These are phyloP conservation scores for Drosophila paramelanica DNA, from an alignment of 2,888 invertebrate species.

Conservation along the genomic window DNA sequence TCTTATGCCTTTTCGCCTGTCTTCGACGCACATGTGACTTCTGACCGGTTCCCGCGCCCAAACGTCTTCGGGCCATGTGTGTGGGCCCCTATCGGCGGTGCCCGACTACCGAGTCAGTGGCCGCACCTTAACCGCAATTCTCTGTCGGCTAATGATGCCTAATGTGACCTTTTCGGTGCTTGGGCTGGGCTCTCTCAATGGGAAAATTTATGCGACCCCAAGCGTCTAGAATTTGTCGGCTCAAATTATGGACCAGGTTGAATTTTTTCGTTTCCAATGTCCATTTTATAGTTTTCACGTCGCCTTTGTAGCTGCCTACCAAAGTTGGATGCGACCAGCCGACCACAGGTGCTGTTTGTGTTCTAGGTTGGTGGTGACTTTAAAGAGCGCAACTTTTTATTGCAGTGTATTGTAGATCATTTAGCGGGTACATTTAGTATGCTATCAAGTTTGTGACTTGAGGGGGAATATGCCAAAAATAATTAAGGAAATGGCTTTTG, in stretches of 20 bases:
- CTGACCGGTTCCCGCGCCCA: slow-evolving; percentile 15
- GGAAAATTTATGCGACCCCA: slow-evolving; percentile 66
- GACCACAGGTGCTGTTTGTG: slow-evolving; percentile 51
- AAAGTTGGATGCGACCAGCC: slow-evolving; percentile 22
- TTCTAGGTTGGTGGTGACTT: slow-evolving; percentile 4
- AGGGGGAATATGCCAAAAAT: neutral
- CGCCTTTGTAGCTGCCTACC: slow-evolving; percentile 43
- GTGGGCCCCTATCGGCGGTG: slow-evolving; percentile 44
- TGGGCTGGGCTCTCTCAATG: slow-evolving; percentile 45
- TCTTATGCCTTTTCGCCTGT: neutral
- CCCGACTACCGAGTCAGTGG: slow-evolving; percentile 34
- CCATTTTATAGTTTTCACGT: slow-evolving; percentile 61
- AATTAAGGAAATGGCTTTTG: neutral
- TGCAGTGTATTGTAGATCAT: neutral
- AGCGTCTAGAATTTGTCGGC: slow-evolving; percentile 58
- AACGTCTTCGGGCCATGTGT: slow-evolving; percentile 37
- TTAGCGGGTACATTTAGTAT: slow-evolving; percentile 3
- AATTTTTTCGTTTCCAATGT: slow-evolving; percentile 13
- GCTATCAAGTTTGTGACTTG: neutral
- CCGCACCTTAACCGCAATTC: slow-evolving; percentile 66
- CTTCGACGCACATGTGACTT: slow-evolving; percentile 32
- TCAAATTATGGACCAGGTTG: slow-evolving; percentile 50
- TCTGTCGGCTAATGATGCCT: slow-evolving; percentile 64
- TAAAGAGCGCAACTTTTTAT: slow-evolving; percentile 32
- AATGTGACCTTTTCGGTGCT: slow-evolving; percentile 57